A percentile compares a stretch with the other conserved stretches of the same genome.
These are phyloP conservation scores for Calyptomena viridis DNA, from an alignment of 2,113 vertebrate species.

Conservation along the genomic window DNA sequence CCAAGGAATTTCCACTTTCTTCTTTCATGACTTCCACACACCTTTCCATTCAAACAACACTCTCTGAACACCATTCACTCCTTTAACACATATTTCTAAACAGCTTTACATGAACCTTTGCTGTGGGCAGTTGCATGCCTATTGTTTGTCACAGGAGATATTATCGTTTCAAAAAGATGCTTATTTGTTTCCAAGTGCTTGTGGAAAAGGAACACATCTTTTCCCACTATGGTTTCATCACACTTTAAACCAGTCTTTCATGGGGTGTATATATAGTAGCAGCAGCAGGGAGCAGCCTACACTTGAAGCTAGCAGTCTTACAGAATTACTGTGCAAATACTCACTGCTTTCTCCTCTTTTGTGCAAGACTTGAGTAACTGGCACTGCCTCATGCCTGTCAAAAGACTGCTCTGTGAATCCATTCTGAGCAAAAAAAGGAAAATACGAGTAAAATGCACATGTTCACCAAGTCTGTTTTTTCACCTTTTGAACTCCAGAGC, in stretches of 20 bases:
- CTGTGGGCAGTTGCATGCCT: background rate
- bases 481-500: conserved; percentile 14
- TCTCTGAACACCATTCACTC: background rate
- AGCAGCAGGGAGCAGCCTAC: conserved; percentile 28
- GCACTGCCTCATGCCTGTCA: conserved; percentile 1
- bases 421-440: background rate
- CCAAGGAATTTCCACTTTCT: background rate
- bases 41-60: background rate
- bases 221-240: background rate
- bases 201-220: background rate
- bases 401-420: conserved; percentile 27
- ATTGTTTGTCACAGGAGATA: background rate
- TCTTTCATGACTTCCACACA: background rate
- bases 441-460: conserved; percentile 6
- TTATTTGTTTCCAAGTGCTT: background rate
- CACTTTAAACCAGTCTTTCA: background rate
- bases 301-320: conserved; percentile 39
- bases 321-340: conserved; percentile 16
- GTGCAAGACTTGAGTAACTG: background rate
- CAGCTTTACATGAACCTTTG: background rate
- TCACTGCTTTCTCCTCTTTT: background rate
- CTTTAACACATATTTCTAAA: background rate
- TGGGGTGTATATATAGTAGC: conserved; percentile 8
- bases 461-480: conserved; percentile 15
- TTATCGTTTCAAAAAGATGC: background rate